Evolutionary conservation across 30 jellyfish, hydroid and myxozoan genomes (phyloP).

Genomic region (Mastigias papua): DNA sequence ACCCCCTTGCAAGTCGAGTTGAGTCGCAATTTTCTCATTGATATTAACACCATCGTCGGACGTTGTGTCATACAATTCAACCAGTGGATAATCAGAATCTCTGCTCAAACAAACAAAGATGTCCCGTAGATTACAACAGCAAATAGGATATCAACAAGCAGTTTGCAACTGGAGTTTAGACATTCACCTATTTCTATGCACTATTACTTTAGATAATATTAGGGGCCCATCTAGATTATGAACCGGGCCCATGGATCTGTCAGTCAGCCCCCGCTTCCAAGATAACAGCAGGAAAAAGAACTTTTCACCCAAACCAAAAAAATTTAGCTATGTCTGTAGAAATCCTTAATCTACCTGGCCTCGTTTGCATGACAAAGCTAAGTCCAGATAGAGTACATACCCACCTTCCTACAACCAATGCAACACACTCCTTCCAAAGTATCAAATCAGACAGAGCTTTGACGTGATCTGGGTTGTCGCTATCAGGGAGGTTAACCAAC

Average conservation of each 20-base stretch:
- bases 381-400: neutral
- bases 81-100: conserved; percentile 11
- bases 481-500: conserved; percentile 65
- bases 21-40: conserved; percentile 51
- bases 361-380: neutral
- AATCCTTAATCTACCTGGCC: too few relatives aligned
- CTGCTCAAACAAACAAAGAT: neutral
- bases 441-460: conserved; percentile 67
- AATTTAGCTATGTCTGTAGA: too few relatives aligned
- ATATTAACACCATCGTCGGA: conserved; percentile 54
- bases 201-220: too few relatives aligned
- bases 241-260: too few relatives aligned
- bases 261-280: too few relatives aligned
- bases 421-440: conserved; percentile 72
- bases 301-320: too few relatives aligned
- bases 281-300: too few relatives aligned
- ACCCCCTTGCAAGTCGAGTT: conserved; percentile 42
- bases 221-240: too few relatives aligned
- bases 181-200: too few relatives aligned
- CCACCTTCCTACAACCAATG: conserved; percentile 61
- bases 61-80: conserved; percentile 67
- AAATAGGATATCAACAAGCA: too few relatives aligned
- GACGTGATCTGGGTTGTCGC: conserved; percentile 66
- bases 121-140: too few relatives aligned
- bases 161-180: too few relatives aligned